Conservation (phyloP, 1,140 invertebrate genomes). For the Oncopodura yosiiana region DNA sequence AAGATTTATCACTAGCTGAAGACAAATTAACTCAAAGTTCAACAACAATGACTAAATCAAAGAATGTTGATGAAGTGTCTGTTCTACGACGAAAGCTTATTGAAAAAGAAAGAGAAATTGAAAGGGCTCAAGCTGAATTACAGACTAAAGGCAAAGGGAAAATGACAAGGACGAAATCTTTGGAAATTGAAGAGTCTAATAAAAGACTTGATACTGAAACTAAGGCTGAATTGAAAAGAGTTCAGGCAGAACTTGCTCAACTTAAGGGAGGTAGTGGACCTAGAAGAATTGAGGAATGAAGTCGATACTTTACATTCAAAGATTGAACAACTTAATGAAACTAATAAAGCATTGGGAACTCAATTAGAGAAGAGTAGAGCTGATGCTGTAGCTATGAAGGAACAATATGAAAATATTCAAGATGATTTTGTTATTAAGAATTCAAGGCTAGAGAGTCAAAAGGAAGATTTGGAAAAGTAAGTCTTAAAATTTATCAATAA, state of each 20-base stretch:
- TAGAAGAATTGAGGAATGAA: slow-evolving; percentile 42
- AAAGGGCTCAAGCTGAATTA: slow-evolving; percentile 60
- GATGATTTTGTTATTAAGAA: slow-evolving; percentile 37
- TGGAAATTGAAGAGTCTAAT: slow-evolving; percentile 45
- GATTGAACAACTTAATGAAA: slow-evolving; percentile 21
- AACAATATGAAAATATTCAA: slow-evolving; percentile 50
- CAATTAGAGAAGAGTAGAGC: slow-evolving; percentile 48
- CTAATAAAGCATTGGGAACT: slow-evolving; percentile 30
- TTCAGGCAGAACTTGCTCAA: slow-evolving; percentile 36
- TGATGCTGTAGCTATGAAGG: slow-evolving; percentile 46
- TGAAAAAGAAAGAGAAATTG: slow-evolving; percentile 71
- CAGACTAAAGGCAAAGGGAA: slow-evolving; percentile 50
- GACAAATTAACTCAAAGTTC: slow-evolving; percentile 48
- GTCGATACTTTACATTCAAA: slow-evolving; percentile 38
- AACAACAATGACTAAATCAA: slow-evolving; percentile 32
- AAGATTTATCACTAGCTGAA: slow-evolving; percentile 64
- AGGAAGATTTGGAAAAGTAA: slow-evolving; percentile 49
- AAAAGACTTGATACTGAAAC: slow-evolving; percentile 45
- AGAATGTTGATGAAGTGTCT: slow-evolving; percentile 53
- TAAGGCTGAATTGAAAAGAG: slow-evolving; percentile 47
- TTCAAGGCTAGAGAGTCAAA: slow-evolving; percentile 46
- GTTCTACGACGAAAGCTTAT: slow-evolving; percentile 64
- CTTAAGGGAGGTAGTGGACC: slow-evolving; percentile 35
- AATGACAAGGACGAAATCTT: slow-evolving; percentile 42
- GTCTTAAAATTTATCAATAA: slow-evolving; percentile 36